Base-by-base conservation (phyloP, 1,140 invertebrate genomes). In the Pseudomyrmex concolor region DNA sequence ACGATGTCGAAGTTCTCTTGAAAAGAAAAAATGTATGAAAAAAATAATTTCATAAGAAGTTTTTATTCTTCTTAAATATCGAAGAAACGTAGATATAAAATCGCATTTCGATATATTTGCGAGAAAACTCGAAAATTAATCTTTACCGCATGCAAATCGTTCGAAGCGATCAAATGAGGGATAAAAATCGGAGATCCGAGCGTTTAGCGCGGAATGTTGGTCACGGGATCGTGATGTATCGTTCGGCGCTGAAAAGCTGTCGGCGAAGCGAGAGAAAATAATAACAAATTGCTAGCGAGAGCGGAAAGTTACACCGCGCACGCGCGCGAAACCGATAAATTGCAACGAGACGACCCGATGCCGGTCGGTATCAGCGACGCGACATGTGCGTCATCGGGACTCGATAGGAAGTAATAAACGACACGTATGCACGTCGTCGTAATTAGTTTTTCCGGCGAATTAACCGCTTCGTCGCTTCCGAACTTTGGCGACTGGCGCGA, bases 401-500 rank as follows among this genome's bases (percentile, higher is more conserved):
- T 22, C 50, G 63, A 66, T 55, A 68, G 13, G 74, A 67, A 68
- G 74, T 68, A 77, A 77, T 77, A 77, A 68, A 77, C 63, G 74
- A 66, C 48, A 13, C 51, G 76, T 51, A 78, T 70, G 25, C 22
- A 60, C 60, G 63, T 57, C 74, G 72, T n/a, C 60, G 54, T 70
- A 78, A 78, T 78, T 78, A 78, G 64, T 78, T 78, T 78, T 59
- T 70, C 76, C 19, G 63, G 12, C 19, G 64, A 55, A 78, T 78
- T 78, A 78, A 70, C 76, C 76, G 63, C 74, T 55, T 13, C 50
- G 73, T 64, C 72, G 60, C 57, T 12, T 22, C 45, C 17, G 13
- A 55, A 51, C 72, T 76, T 22, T 34, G 45, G 74, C 74, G 51
- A 78, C n/a, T 13, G 13, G 34, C 54, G 34, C 13, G 1, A 10